Base-by-base conservation (phyloP, 1,140 invertebrate species). In the Procambarus virginalis region DNA sequence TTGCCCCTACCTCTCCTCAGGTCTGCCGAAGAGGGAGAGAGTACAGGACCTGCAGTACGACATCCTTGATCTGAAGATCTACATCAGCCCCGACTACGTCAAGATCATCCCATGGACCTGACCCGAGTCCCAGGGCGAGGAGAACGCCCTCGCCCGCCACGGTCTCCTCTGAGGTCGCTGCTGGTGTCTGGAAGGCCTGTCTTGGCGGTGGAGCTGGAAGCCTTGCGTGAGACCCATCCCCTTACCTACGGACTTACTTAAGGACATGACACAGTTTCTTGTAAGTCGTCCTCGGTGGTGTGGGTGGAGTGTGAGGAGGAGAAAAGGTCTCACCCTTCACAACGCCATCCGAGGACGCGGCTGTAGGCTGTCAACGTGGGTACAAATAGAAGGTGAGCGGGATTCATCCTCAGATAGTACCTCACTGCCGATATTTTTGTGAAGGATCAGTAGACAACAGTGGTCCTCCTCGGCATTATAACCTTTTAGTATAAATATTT, bases 41-140 rank as follows among this genome's bases (percentile, higher is more conserved):
- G 73, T 89, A 49, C 80, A 89, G 70, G 87, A 89, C 81, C 55
- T 89, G 51, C 87, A 89, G 73, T 89, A 89, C 20, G 87, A 89
- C 81, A 89, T 89, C 81, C 51, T 89, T 48, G 87, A 89, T 58
- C 87, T 89, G 55, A 89, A 84, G 75, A 78, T 89, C 20, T 89
- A 89, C 81, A 22, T 89, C 87, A 89, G 87, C 81, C 87, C 87
- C 17, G 87, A 89, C 64, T 89, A 84, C 81, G 87, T 89, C 81
- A 89, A 81, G 46, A 89, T 89, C 80, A 89, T 77, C 55, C 87
- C 87, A 20, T 89, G 87, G 84, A 86, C 84, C 73, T 86, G 84
- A 86, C 84, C 75, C 48, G 22, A 46, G 73, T 49, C 75, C 45
- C 55, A 64, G 80, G 80, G 80, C 80, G 58, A 6, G 58, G 10